These are phyloP conservation scores for Probaryconus sp. DNA, from an alignment of 1,140 invertebrate genomes.

Conservation along the genomic window DNA sequence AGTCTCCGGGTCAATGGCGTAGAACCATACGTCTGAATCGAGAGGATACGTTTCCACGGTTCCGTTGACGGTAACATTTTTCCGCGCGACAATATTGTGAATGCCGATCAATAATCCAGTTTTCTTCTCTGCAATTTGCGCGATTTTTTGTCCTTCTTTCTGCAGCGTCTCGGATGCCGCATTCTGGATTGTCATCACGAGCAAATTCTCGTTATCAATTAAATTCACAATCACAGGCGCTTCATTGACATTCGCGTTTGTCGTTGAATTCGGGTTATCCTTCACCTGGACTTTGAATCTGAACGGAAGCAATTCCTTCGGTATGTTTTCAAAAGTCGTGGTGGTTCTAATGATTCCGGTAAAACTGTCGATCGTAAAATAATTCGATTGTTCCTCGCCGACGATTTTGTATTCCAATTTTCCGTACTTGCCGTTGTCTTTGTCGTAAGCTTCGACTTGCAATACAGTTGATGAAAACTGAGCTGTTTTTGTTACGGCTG, in stretches of 20 bases:
- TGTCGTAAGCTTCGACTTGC: slow-evolving; percentile 88
- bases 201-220: slow-evolving; percentile 83
- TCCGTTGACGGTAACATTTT: slow-evolving; percentile 84
- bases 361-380: slow-evolving; percentile 85
- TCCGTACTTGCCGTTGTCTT: slow-evolving; percentile 88
- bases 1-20: slow-evolving; percentile 87
- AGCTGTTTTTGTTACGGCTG: slow-evolving; percentile 84
- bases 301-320: slow-evolving; percentile 83
- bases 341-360: slow-evolving; percentile 87
- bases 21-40: slow-evolving; percentile 93
- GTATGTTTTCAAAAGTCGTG: slow-evolving; percentile 84
- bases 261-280: slow-evolving; percentile 84
- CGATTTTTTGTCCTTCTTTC: slow-evolving; percentile 82
- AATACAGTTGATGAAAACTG: slow-evolving; percentile 86
- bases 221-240: slow-evolving; percentile 85
- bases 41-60: slow-evolving; percentile 84
- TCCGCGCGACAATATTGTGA: slow-evolving; percentile 85
- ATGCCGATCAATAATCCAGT: slow-evolving; percentile 87
- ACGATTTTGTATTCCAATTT: slow-evolving; percentile 85
- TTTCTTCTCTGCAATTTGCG: slow-evolving; percentile 85
- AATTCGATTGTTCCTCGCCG: slow-evolving; percentile 81
- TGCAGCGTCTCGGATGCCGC: slow-evolving; percentile 85
- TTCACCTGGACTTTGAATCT: slow-evolving; percentile 85
- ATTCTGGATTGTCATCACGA: slow-evolving; percentile 87
- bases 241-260: slow-evolving; percentile 81